Evolutionary conservation across 2,113 vertebrate species (phyloP), one percentile per base, ranked within the genome.

Genomic region (Candoia aspera): DNA sequence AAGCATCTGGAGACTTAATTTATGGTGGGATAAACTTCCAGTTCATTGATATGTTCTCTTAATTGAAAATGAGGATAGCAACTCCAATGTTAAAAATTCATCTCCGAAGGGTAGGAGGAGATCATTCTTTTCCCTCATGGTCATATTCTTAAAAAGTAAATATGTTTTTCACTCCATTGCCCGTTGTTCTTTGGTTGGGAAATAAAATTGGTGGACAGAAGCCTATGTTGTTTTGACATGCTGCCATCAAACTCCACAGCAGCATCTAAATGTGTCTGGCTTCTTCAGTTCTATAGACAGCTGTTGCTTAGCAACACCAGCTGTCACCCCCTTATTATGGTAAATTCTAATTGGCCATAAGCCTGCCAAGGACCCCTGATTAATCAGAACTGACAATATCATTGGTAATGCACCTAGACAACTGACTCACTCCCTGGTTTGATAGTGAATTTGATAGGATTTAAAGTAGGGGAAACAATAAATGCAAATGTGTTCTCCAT

Each of bases 331-430:
- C 97, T 97, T 96, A 86, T 96, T 88, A 87, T 96, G 94, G 96
- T 95, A 96, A 97, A 96, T 96, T 97, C 97, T 97, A 96, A 98
- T 97, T 98, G 97, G 97, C 95, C 59, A 46, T 94, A 42, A 96
- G 97, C 97, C 96, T 97, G 96, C 95, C 11, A 79, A 94, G 95
- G 97, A 94, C 96, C 87, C 89, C 95, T 96, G 97, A 97, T 97
- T 98, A 97, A 98, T 97, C 96, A 96, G 59, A 94, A 96, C 95
- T 93, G 97, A 96, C 96, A 97, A 93, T 94, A 97, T 95, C 95
- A 96, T 97, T 97, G 97, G 97, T 97, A 97, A 97, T 96, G 96
- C 54, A 33, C 95, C 94, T 95, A 92, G 95, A 96, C 96, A 97
- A 89, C 95, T 95, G 92, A 92, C 95, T 95, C 95, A 96, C 95